These are phyloP conservation scores for Oncorhynchus clarkii DNA, from an alignment of 2,113 vertebrate species.

Conservation along the genomic window DNA sequence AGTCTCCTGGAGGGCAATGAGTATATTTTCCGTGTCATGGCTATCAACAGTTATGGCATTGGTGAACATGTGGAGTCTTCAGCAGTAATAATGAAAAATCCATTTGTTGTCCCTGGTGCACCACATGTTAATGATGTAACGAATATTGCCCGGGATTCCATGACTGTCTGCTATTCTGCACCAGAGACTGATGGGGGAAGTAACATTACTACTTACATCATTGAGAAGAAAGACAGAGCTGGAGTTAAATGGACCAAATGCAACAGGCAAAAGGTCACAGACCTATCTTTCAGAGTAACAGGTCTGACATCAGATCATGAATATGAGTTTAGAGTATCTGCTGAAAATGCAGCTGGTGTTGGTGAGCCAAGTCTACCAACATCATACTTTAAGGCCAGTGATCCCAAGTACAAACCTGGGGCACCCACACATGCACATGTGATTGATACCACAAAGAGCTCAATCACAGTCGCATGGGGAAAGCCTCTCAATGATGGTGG, in stretches of 20 bases:
- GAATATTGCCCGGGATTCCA: constrained; percentile 91
- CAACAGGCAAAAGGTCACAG: constrained; percentile 89
- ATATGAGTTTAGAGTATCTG: constrained; percentile 93
- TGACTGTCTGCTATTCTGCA: constrained; percentile 86
- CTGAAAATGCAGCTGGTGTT: constrained; percentile 91
- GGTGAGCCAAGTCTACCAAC: constrained; percentile 89
- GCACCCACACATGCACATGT: constrained; percentile 93
- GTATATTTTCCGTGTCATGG: constrained; percentile 95
- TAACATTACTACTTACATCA: constrained; percentile 88
- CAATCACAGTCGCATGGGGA: constrained; percentile 89
- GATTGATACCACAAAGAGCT: constrained; percentile 86
- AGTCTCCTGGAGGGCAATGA: constrained; percentile 90
- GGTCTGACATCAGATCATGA: constrained; percentile 90
- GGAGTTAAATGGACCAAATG: constrained; percentile 96
- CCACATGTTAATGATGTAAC: constrained; percentile 90
- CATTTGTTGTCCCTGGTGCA: constrained; percentile 87
- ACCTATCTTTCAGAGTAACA: constrained; percentile 85
- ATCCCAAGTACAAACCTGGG: constrained; percentile 86
- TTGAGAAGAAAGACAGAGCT: constrained; percentile 97
- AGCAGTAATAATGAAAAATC: constrained; percentile 85
- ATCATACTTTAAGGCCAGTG: constrained; percentile 88
- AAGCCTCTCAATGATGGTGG: constrained; percentile 94
- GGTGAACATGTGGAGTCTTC: constrained; percentile 90
- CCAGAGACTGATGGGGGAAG: constrained; percentile 86
- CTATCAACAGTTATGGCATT: constrained; percentile 92